These are phyloP conservation scores for Origma solitaria DNA, from an alignment of 2,113 vertebrate genomes.

Conservation along the genomic window DNA sequence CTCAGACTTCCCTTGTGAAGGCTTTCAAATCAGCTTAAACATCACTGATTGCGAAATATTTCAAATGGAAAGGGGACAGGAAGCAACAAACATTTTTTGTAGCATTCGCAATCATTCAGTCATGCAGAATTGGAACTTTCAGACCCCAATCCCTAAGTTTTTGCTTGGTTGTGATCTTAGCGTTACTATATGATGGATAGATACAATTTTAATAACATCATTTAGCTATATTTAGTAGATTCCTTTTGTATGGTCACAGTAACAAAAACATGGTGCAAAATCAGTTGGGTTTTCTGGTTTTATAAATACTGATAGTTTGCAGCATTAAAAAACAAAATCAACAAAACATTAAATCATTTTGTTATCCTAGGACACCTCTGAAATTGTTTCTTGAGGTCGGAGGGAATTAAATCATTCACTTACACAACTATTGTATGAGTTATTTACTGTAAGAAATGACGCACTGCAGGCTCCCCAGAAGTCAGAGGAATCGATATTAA, in stretches of 20 bases:
- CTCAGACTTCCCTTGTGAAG: constrained; percentile 10
- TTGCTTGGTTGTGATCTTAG: constrained; percentile 55
- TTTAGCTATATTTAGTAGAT: constrained; percentile 53
- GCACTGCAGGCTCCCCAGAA: constrained; percentile 42
- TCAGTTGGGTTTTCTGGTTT: constrained; percentile 61
- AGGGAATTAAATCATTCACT: constrained; percentile 40
- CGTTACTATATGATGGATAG: constrained; percentile 31
- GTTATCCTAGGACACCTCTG: constrained; percentile 45
- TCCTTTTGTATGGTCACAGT: constrained; percentile 70
- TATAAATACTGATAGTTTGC: constrained; percentile 77
- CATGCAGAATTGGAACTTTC: constrained; percentile 65
- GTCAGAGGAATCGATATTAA: constrained; percentile 25
- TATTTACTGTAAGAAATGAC: constrained; percentile 45
- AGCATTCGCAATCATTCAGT: constrained; percentile 54
- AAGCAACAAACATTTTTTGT: constrained; percentile 54
- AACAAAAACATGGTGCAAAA: constrained; percentile 75
- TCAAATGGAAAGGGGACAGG: constrained; percentile 57
- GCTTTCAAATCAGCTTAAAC: constrained; percentile 38
- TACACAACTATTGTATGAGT: constrained; percentile 48
- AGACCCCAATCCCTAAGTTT: constrained; percentile 25
- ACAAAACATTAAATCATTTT: constrained; percentile 26
- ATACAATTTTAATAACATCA: constrained; percentile 50
- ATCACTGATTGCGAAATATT: constrained; percentile 30
- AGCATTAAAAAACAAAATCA: constrained; percentile 71
- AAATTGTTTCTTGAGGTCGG: constrained; percentile 16